phyloP scores from a whole-genome alignment of 2,888 invertebrate species.

The Hydriomena furcata region DNA sequence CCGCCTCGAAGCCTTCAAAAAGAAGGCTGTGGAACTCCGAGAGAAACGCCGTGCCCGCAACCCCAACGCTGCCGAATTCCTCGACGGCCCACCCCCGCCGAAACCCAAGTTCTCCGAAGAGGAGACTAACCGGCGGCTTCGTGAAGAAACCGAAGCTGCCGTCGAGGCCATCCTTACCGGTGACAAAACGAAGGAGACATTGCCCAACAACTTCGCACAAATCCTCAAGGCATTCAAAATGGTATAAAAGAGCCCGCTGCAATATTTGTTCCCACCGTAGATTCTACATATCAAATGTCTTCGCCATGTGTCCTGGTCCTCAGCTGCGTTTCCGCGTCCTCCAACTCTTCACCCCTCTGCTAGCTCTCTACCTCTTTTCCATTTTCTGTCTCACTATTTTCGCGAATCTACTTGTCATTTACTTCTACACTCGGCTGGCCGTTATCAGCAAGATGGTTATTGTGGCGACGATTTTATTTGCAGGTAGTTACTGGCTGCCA shows the following conservation, averaged over 20 bases:
- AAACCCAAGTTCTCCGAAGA: slow-evolving; percentile 6
- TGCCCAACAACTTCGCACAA: background rate
- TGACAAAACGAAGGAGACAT: slow-evolving; percentile 9
- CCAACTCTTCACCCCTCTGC: background rate
- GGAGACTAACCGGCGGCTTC: slow-evolving; percentile 3
- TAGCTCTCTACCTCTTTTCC: background rate
- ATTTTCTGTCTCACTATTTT: background rate
- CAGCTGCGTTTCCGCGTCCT: background rate
- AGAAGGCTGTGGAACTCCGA: background rate
- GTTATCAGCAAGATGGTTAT: slow-evolving; percentile 4
- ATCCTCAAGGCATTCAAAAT: slow-evolving; percentile 3
- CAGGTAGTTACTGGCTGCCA: slow-evolving; percentile 1
- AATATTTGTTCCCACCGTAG: background rate
- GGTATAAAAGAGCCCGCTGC: background rate
- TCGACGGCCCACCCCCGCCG: background rate
- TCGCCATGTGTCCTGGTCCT: background rate
- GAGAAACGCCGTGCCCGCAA: slow-evolving; percentile 6
- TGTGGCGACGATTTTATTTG: background rate
- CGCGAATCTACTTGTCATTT: background rate
- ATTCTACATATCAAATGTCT: slow-evolving; percentile 4
- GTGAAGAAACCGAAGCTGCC: slow-evolving; percentile 16
- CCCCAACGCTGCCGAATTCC: slow-evolving; percentile 5
- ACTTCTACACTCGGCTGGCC: background rate
- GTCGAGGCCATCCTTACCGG: slow-evolving; percentile 13
- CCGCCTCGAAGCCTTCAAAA: slow-evolving; percentile 6